phyloP scores from a whole-genome alignment of 2,797 vertebrate species.

The Acridotheres tristis region DNA sequence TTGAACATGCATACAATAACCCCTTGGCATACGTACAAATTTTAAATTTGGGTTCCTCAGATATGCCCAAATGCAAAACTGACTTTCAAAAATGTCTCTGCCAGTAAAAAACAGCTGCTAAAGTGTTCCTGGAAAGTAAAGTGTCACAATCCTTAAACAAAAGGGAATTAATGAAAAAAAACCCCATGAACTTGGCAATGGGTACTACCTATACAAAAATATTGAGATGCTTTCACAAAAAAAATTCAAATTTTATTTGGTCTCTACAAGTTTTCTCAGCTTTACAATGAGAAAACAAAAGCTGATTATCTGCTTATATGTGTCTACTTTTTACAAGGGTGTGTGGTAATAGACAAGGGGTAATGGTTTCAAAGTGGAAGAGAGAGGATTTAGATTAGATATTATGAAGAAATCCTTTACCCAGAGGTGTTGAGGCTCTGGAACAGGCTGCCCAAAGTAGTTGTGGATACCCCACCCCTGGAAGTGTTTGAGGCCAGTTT shows the following conservation, averaged over 20 bases:
- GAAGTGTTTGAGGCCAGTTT: neutral
- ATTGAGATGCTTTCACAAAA: neutral
- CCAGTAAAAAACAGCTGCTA: neutral
- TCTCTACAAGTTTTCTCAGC: neutral
- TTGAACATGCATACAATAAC: neutral
- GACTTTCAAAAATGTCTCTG: slow-evolving; percentile 1
- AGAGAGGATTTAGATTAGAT: neutral
- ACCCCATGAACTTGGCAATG: rapidly evolving
- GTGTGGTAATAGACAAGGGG: neutral
- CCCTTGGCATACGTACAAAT: neutral
- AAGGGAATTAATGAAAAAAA: neutral
- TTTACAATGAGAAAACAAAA: neutral
- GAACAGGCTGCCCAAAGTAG: neutral
- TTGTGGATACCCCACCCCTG: neutral
- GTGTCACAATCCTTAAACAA: neutral
- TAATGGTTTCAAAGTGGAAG: neutral
- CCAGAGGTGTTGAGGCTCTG: neutral
- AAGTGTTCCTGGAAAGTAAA: slow-evolving; percentile 43
- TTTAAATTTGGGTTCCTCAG: neutral
- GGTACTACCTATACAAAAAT: neutral
- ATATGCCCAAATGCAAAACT: neutral
- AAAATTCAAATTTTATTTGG: neutral
- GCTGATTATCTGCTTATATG: neutral
- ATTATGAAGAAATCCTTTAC: neutral
- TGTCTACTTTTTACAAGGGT: neutral